Conservation (phyloP, 2,113 vertebrate genomes). For the Anarhynchus alexandrinus region DNA sequence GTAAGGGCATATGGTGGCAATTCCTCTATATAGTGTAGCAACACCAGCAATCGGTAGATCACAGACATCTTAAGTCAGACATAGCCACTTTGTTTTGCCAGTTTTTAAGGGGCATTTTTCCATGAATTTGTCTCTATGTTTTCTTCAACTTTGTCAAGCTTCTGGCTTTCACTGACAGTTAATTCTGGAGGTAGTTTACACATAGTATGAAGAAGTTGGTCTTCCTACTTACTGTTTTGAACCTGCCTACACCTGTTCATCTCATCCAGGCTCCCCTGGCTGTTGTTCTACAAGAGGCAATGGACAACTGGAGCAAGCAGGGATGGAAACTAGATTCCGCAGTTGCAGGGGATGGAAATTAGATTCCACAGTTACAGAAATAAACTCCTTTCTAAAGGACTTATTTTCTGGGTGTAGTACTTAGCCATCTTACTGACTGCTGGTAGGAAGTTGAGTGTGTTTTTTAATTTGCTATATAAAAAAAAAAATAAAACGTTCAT, state of each 20-base stretch:
- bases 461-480: not conserved
- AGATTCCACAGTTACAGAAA: not conserved
- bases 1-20: not conserved
- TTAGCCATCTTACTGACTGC: not conserved
- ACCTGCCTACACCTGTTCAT: not conserved
- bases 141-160: not conserved
- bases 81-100: not conserved
- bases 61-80: not conserved
- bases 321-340: not conserved
- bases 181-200: not conserved
- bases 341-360: not conserved
- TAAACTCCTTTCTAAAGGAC: not conserved
- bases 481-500: not conserved
- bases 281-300: not conserved
- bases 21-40: not conserved
- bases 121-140: not conserved
- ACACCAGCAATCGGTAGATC: not conserved
- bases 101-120: not conserved
- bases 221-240: not conserved
- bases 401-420: not conserved
- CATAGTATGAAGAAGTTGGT: not conserved
- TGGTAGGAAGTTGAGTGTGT: not conserved
- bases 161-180: not conserved
- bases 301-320: not conserved
- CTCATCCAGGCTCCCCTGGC: not conserved